Conservation (phyloP, 2,113 vertebrate species). For the Okapia johnstoni region DNA sequence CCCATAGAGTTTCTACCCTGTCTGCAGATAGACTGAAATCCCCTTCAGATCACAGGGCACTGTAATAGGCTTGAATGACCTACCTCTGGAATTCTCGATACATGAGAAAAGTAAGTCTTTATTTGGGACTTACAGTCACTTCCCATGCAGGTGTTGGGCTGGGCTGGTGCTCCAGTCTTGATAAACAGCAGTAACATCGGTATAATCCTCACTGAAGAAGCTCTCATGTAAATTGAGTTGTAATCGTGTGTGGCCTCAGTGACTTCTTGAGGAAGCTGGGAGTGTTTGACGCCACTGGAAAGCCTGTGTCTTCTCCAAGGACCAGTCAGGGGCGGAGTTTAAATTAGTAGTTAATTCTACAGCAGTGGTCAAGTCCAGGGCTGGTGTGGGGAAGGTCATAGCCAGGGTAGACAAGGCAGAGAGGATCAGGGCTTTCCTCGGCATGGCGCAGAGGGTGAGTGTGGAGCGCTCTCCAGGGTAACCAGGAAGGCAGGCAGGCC, state of each 20-base stretch:
- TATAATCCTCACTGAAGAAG: neutral
- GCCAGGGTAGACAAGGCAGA: neutral
- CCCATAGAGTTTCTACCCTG: too few species aligned
- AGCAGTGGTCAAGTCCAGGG: neutral
- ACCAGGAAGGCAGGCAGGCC: neutral
- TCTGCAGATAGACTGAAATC: neutral
- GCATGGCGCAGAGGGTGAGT: neutral
- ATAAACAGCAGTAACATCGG: neutral
- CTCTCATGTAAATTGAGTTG: neutral
- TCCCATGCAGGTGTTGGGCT: neutral
- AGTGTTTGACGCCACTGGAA: neutral
- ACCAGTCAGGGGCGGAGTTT: neutral
- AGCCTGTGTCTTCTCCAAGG: neutral
- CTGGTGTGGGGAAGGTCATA: neutral
- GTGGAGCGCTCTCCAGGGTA: neutral
- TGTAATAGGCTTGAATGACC: neutral
- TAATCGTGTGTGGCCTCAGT: neutral
- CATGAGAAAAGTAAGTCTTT: neutral
- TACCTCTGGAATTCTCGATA: neutral
- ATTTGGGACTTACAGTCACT: neutral
- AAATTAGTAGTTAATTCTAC: neutral
- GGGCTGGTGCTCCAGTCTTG: neutral
- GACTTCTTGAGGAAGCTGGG: neutral
- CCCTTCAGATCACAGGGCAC: neutral
- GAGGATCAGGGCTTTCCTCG: neutral